Percentiles rank a stretch among this genome's conserved stretches.
Conservation (phyloP, 2,888 invertebrate genomes). For the Ochropleura plecta region DNA sequence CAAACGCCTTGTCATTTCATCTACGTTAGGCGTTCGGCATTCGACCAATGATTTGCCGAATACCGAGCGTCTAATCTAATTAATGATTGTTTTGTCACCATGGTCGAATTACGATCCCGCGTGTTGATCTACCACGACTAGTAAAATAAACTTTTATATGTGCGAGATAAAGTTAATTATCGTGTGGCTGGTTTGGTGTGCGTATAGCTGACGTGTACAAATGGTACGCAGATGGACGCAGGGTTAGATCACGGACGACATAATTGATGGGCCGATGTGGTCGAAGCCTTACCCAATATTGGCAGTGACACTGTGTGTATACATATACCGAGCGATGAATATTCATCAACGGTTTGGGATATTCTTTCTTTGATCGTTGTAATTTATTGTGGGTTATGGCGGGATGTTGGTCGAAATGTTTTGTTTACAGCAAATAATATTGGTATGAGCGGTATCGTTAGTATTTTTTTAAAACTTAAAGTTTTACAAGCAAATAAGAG, state of each 20-base stretch:
- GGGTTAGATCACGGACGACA: slow-evolving; percentile 85
- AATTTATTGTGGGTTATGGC: slow-evolving; percentile 53
- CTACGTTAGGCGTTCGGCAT: slow-evolving; percentile 68
- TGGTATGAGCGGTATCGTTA: not conserved
- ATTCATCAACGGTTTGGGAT: slow-evolving; percentile 67
- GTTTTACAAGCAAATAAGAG: too few relatives aligned
- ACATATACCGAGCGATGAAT: slow-evolving; percentile 73
- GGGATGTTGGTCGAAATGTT: slow-evolving; percentile 10
- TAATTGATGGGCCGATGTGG: slow-evolving; percentile 84
- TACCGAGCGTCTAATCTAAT: slow-evolving; percentile 78
- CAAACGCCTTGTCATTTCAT: slow-evolving; percentile 76
- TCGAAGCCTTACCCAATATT: slow-evolving; percentile 71
- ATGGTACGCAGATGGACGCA: slow-evolving; percentile 85
- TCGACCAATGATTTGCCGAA: slow-evolving; percentile 82
- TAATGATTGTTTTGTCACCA: slow-evolving; percentile 85
- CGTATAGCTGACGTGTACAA: slow-evolving; percentile 81
- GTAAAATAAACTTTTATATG: slow-evolving; percentile 55
- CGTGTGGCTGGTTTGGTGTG: slow-evolving; percentile 56
- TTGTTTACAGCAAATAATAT: slow-evolving; percentile 1
- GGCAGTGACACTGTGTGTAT: slow-evolving; percentile 72
- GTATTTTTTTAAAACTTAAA: not conserved
- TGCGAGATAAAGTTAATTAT: slow-evolving; percentile 63
- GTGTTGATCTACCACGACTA: slow-evolving; percentile 66
- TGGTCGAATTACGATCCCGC: slow-evolving; percentile 76
- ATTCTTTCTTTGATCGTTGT: slow-evolving; percentile 61